Percentiles rank a stretch among this genome's conserved stretches.
Conservation (phyloP, 2,888 invertebrate species). For the Lymantria monacha region DNA sequence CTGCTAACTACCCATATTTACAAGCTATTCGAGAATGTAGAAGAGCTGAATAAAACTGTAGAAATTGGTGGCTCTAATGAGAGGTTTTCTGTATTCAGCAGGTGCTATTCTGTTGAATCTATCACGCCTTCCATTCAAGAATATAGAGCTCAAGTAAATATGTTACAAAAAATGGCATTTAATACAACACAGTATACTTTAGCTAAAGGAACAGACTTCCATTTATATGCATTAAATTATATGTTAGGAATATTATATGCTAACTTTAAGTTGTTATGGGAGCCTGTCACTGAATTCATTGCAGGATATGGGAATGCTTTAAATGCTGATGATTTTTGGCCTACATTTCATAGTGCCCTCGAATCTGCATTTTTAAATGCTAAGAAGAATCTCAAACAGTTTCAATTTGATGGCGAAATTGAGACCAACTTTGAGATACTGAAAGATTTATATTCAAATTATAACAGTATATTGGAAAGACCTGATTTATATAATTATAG, state of each 20-base stretch:
- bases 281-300: constrained; percentile 89
- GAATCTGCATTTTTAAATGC: constrained; percentile 74
- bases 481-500: constrained; percentile 90
- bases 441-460: constrained; percentile 58
- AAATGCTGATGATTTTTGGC: constrained; percentile 86
- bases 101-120: constrained; percentile 87
- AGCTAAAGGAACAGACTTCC: constrained; percentile 80
- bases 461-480: constrained; percentile 75
- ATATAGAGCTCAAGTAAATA: constrained; percentile 89
- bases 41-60: constrained; percentile 68
- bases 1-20: constrained; percentile 88
- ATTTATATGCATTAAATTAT: constrained; percentile 87
- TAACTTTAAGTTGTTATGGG: constrained; percentile 95
- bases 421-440: constrained; percentile 52
- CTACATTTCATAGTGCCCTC: constrained; percentile 84
- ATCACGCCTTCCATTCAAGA: constrained; percentile 88
- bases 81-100: constrained; percentile 83
- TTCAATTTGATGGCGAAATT: constrained; percentile 61
- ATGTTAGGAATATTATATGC: constrained; percentile 91
- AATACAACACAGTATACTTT: constrained; percentile 82
- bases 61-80: constrained; percentile 58
- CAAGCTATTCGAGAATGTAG: constrained; percentile 83
- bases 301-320: constrained; percentile 87
- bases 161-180: constrained; percentile 87
- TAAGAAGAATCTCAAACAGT: constrained; percentile 56